Percentiles rank a stretch among this genome's conserved stretches.
phyloP scores from a whole-genome alignment of 2,888 invertebrate genomes.

The Noctua janthina region DNA sequence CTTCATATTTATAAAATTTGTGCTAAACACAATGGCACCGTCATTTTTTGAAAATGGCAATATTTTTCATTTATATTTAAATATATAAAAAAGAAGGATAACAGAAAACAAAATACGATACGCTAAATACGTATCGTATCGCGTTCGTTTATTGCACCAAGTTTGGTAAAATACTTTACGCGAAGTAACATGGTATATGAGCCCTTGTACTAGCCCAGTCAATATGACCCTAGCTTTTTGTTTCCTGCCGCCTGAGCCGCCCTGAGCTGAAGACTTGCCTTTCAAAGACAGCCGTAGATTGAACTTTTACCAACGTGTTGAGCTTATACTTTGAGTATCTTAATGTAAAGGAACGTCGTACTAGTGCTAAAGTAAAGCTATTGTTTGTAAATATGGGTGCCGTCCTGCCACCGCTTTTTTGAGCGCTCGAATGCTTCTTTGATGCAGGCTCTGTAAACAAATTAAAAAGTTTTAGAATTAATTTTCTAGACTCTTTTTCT shows the following conservation, averaged over 20 bases:
- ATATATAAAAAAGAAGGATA: background rate
- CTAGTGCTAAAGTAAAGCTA: slow-evolving; percentile 39
- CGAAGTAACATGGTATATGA: slow-evolving; percentile 7
- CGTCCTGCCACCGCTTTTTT: slow-evolving; percentile 89
- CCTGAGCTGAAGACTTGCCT: background rate
- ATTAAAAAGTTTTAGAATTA: background rate
- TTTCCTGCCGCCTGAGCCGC: background rate
- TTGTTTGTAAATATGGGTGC: slow-evolving; percentile 82
- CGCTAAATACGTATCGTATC: slow-evolving; percentile 19
- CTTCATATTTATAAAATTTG: slow-evolving; percentile 47
- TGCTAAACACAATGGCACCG: slow-evolving; percentile 54
- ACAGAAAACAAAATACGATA: slow-evolving; percentile 19
- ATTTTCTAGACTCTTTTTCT: background rate
- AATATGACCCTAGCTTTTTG: slow-evolving; percentile 10
- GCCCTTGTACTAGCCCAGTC: background rate
- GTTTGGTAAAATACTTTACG: slow-evolving; percentile 20
- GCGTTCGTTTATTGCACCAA: slow-evolving; percentile 32
- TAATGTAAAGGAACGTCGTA: slow-evolving; percentile 52
- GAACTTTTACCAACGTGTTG: slow-evolving; percentile 29
- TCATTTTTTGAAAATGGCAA: slow-evolving; percentile 35
- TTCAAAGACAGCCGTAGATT: slow-evolving; percentile 9
- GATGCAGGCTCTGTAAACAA: slow-evolving; percentile 91
- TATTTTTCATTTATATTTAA: background rate
- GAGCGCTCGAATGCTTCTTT: slow-evolving; percentile 94
- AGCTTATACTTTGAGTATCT: slow-evolving; percentile 51